Evolutionary conservation across 2,888 invertebrate genomes (phyloP).

Genomic region (Lasiommata megera): DNA sequence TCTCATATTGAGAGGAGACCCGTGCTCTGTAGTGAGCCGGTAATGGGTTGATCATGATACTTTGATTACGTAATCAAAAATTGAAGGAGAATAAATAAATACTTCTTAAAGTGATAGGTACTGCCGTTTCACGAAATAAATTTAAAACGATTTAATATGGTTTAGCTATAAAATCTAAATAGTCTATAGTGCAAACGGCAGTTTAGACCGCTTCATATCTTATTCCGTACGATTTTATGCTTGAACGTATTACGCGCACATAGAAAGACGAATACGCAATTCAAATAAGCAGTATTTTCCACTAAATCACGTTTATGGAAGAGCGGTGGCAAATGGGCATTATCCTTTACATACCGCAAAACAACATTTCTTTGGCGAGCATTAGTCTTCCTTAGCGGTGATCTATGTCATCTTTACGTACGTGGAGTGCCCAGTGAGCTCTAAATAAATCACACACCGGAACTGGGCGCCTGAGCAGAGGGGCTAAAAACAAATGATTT

Average conservation of each 20-base stretch:
- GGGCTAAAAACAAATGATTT: slow-evolving; percentile 66
- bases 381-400: slow-evolving; percentile 51
- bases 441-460: slow-evolving; percentile 58
- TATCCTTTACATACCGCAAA: slow-evolving; percentile 55
- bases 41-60: too few species aligned
- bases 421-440: slow-evolving; percentile 42
- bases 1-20: too few species aligned
- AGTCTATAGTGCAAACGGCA: slow-evolving; percentile 53
- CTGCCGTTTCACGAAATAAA: not conserved
- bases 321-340: slow-evolving; percentile 51
- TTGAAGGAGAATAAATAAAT: not conserved
- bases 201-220: slow-evolving; percentile 51
- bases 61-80: too few species aligned
- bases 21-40: too few species aligned
- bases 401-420: slow-evolving; percentile 45
- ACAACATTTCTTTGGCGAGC: slow-evolving; percentile 53
- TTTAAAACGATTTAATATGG: slow-evolving; percentile 31
- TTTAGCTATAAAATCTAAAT: slow-evolving; percentile 63
- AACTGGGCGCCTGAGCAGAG: slow-evolving; percentile 57
- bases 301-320: slow-evolving; percentile 63
- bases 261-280: slow-evolving; percentile 60
- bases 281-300: slow-evolving; percentile 68
- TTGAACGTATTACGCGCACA: slow-evolving; percentile 54
- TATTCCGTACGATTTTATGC: slow-evolving; percentile 65
- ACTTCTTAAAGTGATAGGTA: not conserved